phyloP scores from a whole-genome alignment of 2,797 vertebrate genomes.

The Miopithecus talapoin region DNA sequence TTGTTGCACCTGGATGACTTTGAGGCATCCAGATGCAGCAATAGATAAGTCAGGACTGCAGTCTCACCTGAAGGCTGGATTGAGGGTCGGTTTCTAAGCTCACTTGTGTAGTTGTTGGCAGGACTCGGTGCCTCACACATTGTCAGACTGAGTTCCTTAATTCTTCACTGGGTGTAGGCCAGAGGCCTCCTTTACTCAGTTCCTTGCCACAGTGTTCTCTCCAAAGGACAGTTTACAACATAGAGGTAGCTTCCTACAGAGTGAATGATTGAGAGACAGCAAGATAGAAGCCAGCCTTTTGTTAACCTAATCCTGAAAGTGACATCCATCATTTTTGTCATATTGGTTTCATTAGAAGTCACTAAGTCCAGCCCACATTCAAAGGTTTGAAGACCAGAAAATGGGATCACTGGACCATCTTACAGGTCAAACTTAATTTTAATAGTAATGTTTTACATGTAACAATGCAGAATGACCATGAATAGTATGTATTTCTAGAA shows the following conservation, averaged over 20 bases:
- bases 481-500: not conserved
- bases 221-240: not conserved
- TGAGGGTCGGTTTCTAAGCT: not conserved
- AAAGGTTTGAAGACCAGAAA: not conserved
- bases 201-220: not conserved
- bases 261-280: not conserved
- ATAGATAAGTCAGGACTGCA: not conserved
- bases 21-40: not conserved
- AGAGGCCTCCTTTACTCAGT: not conserved
- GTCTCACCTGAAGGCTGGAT: not conserved
- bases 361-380: not conserved
- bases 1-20: not conserved
- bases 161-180: not conserved
- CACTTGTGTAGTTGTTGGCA: not conserved
- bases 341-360: not conserved
- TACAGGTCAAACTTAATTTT: not conserved
- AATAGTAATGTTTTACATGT: not conserved
- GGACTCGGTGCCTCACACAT: not conserved
- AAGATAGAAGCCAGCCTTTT: not conserved
- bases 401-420: not conserved
- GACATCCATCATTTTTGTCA: not conserved
- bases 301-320: not conserved
- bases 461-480: not conserved
- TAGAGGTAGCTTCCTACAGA: not conserved
- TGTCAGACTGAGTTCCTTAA: not conserved